Percentiles rank a stretch among this genome's conserved stretches.
These are phyloP conservation scores for Stegophylla sp. DNA, from an alignment of 2,888 invertebrate genomes.

Conservation along the genomic window DNA sequence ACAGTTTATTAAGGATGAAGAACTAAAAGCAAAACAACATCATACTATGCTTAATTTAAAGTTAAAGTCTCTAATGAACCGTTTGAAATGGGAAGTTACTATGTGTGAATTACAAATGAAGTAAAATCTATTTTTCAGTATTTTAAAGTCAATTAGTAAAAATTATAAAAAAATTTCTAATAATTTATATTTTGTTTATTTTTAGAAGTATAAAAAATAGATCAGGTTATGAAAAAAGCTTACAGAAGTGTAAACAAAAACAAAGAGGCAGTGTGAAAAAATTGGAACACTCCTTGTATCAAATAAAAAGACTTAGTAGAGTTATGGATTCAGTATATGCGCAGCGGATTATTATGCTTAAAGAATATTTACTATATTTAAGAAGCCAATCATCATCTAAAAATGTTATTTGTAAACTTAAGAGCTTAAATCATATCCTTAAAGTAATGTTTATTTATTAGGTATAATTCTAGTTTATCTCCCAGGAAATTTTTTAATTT, in stretches of 20 bases:
- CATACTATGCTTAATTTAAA: constrained; percentile 36
- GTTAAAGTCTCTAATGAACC: constrained; percentile 38
- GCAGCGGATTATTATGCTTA: constrained; percentile 23
- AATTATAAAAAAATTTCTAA: neutral
- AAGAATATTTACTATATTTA: constrained; percentile 36
- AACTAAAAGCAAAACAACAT: constrained; percentile 42
- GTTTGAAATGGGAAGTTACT: constrained; percentile 44
- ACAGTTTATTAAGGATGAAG: constrained; percentile 49
- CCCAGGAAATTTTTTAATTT: no score
- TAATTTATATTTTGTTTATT: neutral
- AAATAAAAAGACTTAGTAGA: constrained; percentile 35
- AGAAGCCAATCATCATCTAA: constrained; percentile 43
- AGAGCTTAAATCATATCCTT: constrained; percentile 21
- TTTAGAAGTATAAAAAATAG: constrained; percentile 33
- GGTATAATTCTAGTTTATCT: no score
- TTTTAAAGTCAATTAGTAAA: neutral
- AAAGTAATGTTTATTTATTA: constrained; percentile 34
- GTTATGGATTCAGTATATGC: constrained; percentile 40
- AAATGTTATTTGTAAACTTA: constrained; percentile 44
- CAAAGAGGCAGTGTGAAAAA: constrained; percentile 41
- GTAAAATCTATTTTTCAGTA: constrained; percentile 18
- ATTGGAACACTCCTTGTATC: constrained; percentile 23
- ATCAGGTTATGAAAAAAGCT: constrained; percentile 18
- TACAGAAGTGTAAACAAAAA: constrained; percentile 45
- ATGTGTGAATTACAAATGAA: constrained; percentile 39